Percentiles rank a stretch among this genome's conserved stretches.
Conservation (phyloP, 1,140 invertebrate genomes). For the Caerostris extrusa region DNA sequence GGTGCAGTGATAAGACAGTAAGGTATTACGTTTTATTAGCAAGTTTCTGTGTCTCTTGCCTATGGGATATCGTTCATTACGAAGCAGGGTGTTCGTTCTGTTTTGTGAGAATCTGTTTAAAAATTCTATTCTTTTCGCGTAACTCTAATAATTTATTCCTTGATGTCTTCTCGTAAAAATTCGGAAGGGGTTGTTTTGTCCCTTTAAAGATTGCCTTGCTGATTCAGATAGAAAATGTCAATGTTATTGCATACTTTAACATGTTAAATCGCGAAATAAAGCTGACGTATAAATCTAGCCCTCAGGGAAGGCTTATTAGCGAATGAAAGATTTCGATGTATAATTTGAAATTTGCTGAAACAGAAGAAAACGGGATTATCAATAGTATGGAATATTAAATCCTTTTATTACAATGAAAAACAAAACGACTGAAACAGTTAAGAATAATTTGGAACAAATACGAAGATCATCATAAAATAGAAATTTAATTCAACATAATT, state of each 20-base stretch:
- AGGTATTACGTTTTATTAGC: conserved; percentile 36
- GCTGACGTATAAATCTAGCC: not conserved
- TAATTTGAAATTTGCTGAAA: not conserved
- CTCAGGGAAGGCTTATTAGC: not conserved
- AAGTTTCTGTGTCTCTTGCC: not conserved
- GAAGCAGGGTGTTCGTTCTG: not conserved
- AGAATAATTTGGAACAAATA: too few relatives aligned
- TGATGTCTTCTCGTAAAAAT: conserved; percentile 29
- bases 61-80: not conserved
- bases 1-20: conserved; percentile 19
- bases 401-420: too few relatives aligned
- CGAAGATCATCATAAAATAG: too few relatives aligned
- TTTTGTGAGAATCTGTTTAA: not conserved
- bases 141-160: conserved; percentile 13
- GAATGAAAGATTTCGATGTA: not conserved
- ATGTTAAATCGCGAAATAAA: not conserved
- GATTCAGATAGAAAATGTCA: not conserved
- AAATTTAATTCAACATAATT: too few relatives aligned
- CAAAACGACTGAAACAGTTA: too few relatives aligned
- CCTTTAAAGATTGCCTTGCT: not conserved
- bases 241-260: not conserved
- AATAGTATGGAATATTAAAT: too few relatives aligned
- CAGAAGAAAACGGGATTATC: too few relatives aligned
- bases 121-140: conserved; percentile 30
- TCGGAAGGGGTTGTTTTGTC: not conserved